Base-by-base conservation (phyloP, 2,888 invertebrate species). In the Mechanitis messenoides region DNA sequence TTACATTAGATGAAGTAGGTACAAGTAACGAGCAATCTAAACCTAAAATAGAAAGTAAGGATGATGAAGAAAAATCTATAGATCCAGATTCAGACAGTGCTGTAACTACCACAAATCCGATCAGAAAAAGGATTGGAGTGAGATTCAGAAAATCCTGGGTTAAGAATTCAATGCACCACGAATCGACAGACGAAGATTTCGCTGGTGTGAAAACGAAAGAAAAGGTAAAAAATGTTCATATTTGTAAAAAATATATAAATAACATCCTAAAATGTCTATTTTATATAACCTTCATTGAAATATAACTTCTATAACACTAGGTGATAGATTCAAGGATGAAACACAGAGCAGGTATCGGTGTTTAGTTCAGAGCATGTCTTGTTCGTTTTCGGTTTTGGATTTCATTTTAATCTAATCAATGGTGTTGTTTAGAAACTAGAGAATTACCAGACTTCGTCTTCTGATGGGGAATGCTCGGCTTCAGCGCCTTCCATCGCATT, bases 391-490 rank as follows among this genome's bases (percentile, higher is more conserved):
- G 7, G 31, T 31, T 50, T 31, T 50, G 11, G 31, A 50, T 50
- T 31, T 7, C 50, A 31, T 50, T 50, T 28, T 42, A 42, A 31
- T 31, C 31, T 28, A 50, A 31, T 50, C 11, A 4, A 50, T 50
- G n/a, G 28, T 50, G 50, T 83, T 84, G 74, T 79, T 69, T 83
- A 89, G 90, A 90, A 84, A 80, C 69, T 85, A 83, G 83, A 83
- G 66, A 85, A 83, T 82, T 91, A 87, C 83, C 90, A 87, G 83
- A 77, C 85, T 61, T 87, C 90, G 64, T 88, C 93, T 72, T 93
- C 93, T 64, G 93, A 93, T 72, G 93, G 92, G 63, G 93, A 93
- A 79, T 93, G 92, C 65, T 92, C 92, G 45, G 91, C 92, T 67
- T 92, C 92, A 55, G 92, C 92, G 69, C 93, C 92, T 20, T 91